Percentiles rank a stretch among this genome's conserved stretches.
Evolutionary conservation across 2,113 vertebrate genomes (phyloP).

Genomic region (Helogale parvula): DNA sequence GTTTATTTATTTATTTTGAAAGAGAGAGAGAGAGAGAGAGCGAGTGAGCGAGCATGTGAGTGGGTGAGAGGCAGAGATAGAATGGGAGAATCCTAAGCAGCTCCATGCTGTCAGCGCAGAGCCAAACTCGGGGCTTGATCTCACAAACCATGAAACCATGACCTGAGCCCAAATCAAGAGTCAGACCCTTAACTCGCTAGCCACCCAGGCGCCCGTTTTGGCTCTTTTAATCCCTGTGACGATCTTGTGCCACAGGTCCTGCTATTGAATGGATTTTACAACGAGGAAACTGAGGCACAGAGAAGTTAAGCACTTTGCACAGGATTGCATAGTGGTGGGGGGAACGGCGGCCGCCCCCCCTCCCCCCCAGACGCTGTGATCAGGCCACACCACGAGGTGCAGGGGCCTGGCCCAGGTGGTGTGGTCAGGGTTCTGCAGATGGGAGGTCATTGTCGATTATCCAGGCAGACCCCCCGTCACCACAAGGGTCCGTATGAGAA

Average conservation of each 20-base stretch:
- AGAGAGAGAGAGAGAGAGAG: no score
- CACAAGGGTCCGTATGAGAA: not conserved
- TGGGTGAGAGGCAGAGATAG: no score
- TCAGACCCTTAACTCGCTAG: no score
- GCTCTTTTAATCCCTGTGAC: not conserved
- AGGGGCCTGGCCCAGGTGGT: not conserved
- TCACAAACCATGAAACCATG: no score
- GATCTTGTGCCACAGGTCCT: not conserved
- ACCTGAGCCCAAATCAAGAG: no score
- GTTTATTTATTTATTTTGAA: no score
- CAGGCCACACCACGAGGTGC: not conserved
- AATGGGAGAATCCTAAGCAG: no score
- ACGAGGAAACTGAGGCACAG: not conserved
- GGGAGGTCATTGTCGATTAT: not conserved
- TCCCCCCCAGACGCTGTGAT: not conserved
- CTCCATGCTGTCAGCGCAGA: no score
- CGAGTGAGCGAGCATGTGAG: no score
- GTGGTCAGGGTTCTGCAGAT: not conserved
- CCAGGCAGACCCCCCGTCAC: not conserved
- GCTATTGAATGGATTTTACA: not conserved
- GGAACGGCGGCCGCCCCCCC: fast-evolving
- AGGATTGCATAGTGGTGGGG: not conserved
- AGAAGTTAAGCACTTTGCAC: not conserved
- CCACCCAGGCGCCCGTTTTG: no score
- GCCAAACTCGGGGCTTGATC: no score